Evolutionary conservation across 1,140 invertebrate genomes (phyloP).

Genomic region (Acyrthosiphon pisum): DNA sequence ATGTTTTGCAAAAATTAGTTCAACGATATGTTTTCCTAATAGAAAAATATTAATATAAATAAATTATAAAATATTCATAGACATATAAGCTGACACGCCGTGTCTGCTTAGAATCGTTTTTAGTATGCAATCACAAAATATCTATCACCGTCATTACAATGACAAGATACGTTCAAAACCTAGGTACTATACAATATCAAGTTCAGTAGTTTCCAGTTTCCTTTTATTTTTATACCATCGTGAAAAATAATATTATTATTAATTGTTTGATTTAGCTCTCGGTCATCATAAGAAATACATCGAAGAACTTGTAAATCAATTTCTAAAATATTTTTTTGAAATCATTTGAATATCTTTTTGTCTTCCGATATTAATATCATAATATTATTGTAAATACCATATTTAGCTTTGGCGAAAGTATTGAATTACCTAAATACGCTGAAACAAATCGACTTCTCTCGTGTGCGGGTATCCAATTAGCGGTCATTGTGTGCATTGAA

Average conservation of each 20-base stretch:
- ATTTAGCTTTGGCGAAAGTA: neutral
- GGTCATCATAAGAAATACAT: neutral
- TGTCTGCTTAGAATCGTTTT: too few species aligned
- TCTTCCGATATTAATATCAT: neutral
- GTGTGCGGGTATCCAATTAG: constrained; percentile 82
- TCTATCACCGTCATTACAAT: neutral
- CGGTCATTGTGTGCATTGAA: constrained; percentile 80
- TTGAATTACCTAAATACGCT: constrained; percentile 71
- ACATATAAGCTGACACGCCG: neutral
- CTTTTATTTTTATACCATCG: neutral
- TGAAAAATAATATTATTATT: neutral
- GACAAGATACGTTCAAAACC: too few species aligned
- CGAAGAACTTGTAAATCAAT: too few species aligned
- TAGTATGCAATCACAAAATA: neutral
- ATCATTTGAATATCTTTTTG: too few species aligned
- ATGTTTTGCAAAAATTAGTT: too few species aligned
- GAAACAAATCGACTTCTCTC: constrained; percentile 79
- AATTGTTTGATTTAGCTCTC: neutral
- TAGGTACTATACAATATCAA: too few species aligned
- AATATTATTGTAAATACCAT: neutral
- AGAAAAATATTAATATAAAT: neutral
- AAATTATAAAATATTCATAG: neutral
- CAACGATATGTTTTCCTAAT: neutral
- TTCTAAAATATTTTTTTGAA: too few species aligned
- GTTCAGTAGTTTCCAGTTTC: neutral